Conservation (phyloP, 1,140 invertebrate genomes). For the Chionoecetes opilio region DNA sequence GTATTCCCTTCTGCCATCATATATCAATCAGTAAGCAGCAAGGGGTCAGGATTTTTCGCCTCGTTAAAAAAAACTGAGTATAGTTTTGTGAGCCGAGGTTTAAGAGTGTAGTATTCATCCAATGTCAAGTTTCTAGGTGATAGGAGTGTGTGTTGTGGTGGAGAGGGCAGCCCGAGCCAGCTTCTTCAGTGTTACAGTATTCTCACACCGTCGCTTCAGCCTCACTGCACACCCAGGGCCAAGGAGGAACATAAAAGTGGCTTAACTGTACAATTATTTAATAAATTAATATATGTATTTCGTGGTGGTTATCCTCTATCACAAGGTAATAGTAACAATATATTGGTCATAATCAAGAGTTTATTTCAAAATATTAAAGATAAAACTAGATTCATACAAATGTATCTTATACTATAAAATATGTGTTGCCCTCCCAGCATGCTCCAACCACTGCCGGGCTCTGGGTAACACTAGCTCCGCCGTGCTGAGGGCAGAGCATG, state of each 20-base stretch:
- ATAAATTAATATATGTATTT: neutral
- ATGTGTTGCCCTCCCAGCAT: too few species aligned
- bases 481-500: neutral
- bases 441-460: too few species aligned
- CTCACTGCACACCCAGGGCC: too few species aligned
- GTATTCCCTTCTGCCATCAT: too few species aligned
- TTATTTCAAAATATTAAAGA: neutral
- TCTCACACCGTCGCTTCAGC: neutral
- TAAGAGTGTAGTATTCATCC: neutral
- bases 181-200: constrained; percentile 1
- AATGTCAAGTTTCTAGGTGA: neutral
- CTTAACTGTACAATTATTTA: constrained; percentile 22
- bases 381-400: neutral
- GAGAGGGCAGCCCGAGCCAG: neutral
- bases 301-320: neutral
- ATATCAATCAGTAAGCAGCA: too few species aligned
- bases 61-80: neutral
- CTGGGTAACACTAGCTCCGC: too few species aligned
- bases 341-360: neutral
- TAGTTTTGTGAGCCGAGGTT: neutral
- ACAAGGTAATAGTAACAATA: neutral
- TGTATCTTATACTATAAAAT: too few species aligned
- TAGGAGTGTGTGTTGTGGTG: neutral
- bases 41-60: too few species aligned
- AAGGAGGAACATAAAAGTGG: neutral